These are phyloP conservation scores for Rhagonycha lutea DNA, from an alignment of 2,888 invertebrate species.

Conservation along the genomic window DNA sequence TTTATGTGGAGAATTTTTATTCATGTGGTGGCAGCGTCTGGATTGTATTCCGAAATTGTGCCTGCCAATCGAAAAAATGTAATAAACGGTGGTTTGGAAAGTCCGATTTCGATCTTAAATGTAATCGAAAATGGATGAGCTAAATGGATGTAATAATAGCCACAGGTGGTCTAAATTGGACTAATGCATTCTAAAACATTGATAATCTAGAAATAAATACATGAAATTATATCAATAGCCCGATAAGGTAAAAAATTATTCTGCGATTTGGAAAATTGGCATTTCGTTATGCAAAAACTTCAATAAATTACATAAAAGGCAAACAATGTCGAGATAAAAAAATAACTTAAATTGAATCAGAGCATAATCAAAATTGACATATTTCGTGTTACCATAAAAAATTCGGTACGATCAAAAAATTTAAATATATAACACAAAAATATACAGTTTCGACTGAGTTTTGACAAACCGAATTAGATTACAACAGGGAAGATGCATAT, in stretches of 20 bases:
- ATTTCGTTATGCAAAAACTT: background rate
- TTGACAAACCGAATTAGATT: constrained; percentile 23
- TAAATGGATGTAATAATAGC: background rate
- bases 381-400: background rate
- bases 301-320: background rate
- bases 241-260: background rate
- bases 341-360: background rate
- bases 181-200: background rate
- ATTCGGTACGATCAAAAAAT: constrained; percentile 2
- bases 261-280: background rate
- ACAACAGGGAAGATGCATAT: constrained; percentile 20
- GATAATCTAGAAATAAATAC: background rate
- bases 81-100: background rate
- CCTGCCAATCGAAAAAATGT: background rate
- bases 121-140: background rate
- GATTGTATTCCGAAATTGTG: background rate
- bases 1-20: background rate
- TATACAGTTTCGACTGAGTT: constrained; percentile 10
- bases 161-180: background rate
- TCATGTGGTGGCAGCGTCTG: background rate
- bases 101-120: background rate
- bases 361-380: constrained; percentile 3
- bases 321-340: background rate
- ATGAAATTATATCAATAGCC: background rate
- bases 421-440: constrained; percentile 9